Conservation (phyloP, 2,113 vertebrate species). For the Bothrops jararaca region DNA sequence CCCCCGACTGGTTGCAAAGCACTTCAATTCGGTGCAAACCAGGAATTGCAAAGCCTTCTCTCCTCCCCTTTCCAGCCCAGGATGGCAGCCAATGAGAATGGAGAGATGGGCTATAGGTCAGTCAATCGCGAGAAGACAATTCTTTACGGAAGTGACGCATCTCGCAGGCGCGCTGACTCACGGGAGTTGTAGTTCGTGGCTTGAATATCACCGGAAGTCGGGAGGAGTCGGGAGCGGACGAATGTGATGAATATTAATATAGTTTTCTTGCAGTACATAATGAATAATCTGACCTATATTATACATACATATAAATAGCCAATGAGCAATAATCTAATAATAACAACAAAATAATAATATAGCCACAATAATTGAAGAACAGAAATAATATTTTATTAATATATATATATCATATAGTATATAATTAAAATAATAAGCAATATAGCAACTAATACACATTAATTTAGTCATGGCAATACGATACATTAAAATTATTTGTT, state of each 20-base stretch:
- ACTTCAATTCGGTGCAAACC: not conserved
- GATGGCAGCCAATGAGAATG: constrained; percentile 18
- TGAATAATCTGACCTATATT: not conserved
- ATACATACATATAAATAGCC: not conserved
- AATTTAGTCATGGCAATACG: not conserved
- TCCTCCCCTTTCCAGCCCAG: not conserved
- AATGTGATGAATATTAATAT: not conserved
- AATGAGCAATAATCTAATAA: not conserved
- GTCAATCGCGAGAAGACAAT: accelerated
- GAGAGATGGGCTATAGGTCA: accelerated
- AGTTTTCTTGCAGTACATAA: not conserved
- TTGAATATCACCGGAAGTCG: not conserved
- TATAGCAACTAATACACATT: not conserved
- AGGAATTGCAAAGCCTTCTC: not conserved
- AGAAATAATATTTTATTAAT: not conserved
- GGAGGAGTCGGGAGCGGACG: not conserved
- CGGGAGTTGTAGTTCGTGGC: constrained; percentile 42
- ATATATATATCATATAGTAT: not conserved
- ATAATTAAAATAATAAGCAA: not conserved
- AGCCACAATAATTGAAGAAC: not conserved
- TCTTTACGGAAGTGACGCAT: accelerated
- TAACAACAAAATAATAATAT: not conserved
- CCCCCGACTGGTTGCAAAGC: not conserved
- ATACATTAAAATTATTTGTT: not conserved
- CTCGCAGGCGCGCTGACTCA: accelerated